Percentiles rank a stretch among this genome's conserved stretches.
Conservation (phyloP, 2,888 invertebrate genomes). For the Megalurothrips usitatus region DNA sequence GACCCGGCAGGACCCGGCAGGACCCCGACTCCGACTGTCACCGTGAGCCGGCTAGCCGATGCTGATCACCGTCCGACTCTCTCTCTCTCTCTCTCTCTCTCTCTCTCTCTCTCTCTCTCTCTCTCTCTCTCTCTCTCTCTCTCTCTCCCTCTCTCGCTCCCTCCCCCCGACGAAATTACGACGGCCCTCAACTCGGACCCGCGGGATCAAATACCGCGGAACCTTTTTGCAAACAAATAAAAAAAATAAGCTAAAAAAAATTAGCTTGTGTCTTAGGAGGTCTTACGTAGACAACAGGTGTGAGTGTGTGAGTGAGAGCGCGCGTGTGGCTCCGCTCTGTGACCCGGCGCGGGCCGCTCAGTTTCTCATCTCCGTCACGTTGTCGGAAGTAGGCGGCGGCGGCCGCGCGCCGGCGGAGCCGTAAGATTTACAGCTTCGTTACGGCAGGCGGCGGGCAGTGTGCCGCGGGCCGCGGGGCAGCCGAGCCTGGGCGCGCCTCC, state of each 20-base stretch:
- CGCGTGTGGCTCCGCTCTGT: neutral
- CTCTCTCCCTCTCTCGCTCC: neutral
- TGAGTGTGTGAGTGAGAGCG: neutral
- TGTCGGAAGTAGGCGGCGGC: too few species aligned
- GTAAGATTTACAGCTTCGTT: too few species aligned
- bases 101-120: neutral
- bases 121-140: neutral
- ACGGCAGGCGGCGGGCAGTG: too few species aligned
- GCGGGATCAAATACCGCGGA: neutral
- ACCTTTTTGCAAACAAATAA: neutral
- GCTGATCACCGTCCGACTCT: too few species aligned
- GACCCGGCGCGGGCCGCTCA: neutral
- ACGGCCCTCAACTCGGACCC: neutral
- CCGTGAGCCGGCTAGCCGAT: neutral
- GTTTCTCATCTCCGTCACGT: too few species aligned
- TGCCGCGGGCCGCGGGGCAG: too few species aligned
- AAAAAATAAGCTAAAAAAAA: neutral
- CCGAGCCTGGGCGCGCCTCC: too few species aligned
- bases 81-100: neutral
- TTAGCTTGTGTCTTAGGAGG: neutral
- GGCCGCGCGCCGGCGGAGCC: too few species aligned
- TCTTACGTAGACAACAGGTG: neutral
- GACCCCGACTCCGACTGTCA: neutral
- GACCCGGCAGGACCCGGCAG: too few species aligned
- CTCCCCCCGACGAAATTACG: neutral